Conservation (phyloP, 2,797 vertebrate species). For the Pogoniulus pusillus region DNA sequence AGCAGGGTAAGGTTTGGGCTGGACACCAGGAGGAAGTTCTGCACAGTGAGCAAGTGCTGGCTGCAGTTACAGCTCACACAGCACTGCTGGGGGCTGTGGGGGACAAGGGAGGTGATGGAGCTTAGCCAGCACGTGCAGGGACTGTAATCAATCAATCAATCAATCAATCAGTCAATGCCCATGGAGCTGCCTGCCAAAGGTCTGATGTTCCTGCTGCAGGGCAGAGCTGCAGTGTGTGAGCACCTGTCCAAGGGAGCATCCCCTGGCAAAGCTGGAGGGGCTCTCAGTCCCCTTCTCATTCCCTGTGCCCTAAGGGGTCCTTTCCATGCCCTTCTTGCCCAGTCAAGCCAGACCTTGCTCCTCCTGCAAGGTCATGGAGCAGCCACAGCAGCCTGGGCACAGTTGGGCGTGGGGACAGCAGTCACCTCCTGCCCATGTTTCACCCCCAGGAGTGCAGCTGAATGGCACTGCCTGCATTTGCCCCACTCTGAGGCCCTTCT, state of each 20-base stretch:
- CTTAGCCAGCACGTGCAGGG: accelerated
- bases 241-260: not conserved
- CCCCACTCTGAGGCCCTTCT: not conserved
- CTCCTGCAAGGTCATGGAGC: not conserved
- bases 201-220: accelerated
- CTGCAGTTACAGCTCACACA: too few species aligned
- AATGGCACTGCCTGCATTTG: accelerated
- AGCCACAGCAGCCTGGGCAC: not conserved
- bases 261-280: not conserved
- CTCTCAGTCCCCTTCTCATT: accelerated
- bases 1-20: too few species aligned
- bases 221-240: not conserved
- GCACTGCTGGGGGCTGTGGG: not conserved
- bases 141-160: too few species aligned
- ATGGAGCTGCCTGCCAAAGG: not conserved
- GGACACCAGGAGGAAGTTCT: too few species aligned
- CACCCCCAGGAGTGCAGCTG: not conserved
- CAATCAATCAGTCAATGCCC: too few species aligned
- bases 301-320: accelerated
- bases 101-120: not conserved
- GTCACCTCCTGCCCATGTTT: not conserved
- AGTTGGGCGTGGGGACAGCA: accelerated
- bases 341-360: not conserved
- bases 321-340: not conserved
- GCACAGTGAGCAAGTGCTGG: too few species aligned